Evolutionary conservation across 2,888 invertebrate genomes (phyloP).

Genomic region (Acrobeloides nanus): DNA sequence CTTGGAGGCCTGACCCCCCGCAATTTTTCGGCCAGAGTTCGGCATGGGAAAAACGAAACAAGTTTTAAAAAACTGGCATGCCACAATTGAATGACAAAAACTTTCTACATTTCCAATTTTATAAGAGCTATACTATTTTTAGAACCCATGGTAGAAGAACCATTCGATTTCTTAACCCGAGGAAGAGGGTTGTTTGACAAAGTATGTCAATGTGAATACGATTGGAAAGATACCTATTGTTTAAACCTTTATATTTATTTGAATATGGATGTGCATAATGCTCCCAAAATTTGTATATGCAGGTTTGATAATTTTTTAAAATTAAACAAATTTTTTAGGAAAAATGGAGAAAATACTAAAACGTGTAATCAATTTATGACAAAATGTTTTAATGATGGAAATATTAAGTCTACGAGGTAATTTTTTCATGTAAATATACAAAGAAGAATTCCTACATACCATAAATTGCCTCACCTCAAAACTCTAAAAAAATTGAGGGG

Average conservation of each 20-base stretch:
- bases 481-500: too few species aligned
- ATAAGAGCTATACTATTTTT: too few species aligned
- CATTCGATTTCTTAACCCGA: too few species aligned
- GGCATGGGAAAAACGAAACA: too few species aligned
- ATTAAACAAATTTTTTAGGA: too few species aligned
- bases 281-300: conserved; percentile 27
- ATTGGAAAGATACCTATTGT: conserved; percentile 24
- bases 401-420: background rate
- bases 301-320: conserved; percentile 13
- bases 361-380: conserved; percentile 39
- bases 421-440: background rate
- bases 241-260: conserved; percentile 13
- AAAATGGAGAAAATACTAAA: conserved; percentile 26
- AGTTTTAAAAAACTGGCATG: too few species aligned
- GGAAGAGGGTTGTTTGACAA: too few species aligned
- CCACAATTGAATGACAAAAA: too few species aligned
- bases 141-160: too few species aligned
- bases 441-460: conserved; percentile 1
- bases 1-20: too few species aligned
- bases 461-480: background rate
- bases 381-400: conserved; percentile 24
- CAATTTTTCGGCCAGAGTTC: too few species aligned
- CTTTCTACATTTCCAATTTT: too few species aligned
- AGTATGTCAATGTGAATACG: conserved; percentile 18
- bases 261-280: conserved; percentile 13